phyloP scores from a whole-genome alignment of 2,888 invertebrate genomes.

The Melangyna quadrimaculata region DNA sequence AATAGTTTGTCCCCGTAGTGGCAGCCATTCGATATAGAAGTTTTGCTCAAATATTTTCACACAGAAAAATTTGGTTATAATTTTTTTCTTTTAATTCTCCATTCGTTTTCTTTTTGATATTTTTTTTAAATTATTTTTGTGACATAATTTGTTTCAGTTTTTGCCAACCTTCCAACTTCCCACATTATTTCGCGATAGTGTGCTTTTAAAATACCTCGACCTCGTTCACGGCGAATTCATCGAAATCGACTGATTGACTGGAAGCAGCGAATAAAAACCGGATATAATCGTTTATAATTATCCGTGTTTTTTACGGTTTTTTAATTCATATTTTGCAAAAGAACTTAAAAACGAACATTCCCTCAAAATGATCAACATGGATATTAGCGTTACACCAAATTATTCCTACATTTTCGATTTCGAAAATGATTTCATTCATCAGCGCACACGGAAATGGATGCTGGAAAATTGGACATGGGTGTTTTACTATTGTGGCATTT shows the following conservation, averaged over 20 bases:
- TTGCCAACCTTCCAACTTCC: constrained; percentile 19
- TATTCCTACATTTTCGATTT: constrained; percentile 97
- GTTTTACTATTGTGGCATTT: constrained; percentile 92
- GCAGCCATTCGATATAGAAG: constrained; percentile 16
- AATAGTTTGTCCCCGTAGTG: constrained; percentile 12
- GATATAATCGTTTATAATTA: constrained; percentile 55
- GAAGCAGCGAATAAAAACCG: constrained; percentile 51
- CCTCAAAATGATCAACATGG: constrained; percentile 81
- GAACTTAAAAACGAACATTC: constrained; percentile 9
- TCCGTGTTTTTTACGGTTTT: constrained; percentile 18
- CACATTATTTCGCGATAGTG: constrained; percentile 46
- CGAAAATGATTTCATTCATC: constrained; percentile 96
- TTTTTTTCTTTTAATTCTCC: constrained; percentile 37
- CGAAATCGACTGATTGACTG: constrained; percentile 16
- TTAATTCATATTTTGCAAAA: constrained; percentile 9
- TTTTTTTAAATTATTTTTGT: constrained; percentile 25
- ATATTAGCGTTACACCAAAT: constrained; percentile 87
- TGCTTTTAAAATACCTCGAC: constrained; percentile 24
- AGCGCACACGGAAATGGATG: constrained; percentile 96
- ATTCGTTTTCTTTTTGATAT: not conserved
- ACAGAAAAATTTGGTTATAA: constrained; percentile 30
- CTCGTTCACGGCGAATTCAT: constrained; percentile 28
- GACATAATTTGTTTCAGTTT: constrained; percentile 65
- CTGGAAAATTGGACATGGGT: constrained; percentile 96
- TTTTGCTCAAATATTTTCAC: constrained; percentile 17